Conservation (phyloP, 1,140 invertebrate genomes). For the Asbolus verrucosus region DNA sequence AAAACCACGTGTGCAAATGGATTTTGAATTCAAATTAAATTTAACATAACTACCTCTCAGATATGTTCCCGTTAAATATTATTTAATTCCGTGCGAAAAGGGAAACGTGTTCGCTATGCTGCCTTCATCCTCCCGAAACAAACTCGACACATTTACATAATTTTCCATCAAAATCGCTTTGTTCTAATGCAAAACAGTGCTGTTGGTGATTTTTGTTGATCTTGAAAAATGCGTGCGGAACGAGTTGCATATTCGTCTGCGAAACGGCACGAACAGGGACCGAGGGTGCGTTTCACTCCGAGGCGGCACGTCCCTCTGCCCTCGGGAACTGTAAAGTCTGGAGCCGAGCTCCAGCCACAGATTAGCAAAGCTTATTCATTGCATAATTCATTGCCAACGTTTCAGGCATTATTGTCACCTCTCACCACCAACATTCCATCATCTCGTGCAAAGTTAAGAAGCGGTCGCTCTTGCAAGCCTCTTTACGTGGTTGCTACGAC, state of each 20-base stretch:
- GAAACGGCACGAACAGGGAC: neutral
- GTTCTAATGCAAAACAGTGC: slow-evolving; percentile 15
- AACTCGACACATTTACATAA: slow-evolving; percentile 29
- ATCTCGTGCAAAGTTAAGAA: slow-evolving; percentile 34
- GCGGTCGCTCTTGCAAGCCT: slow-evolving; percentile 28
- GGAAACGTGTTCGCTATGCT: slow-evolving; percentile 6
- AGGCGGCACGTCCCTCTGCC: slow-evolving; percentile 42
- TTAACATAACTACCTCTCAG: neutral
- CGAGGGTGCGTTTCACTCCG: neutral
- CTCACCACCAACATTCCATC: slow-evolving; percentile 36
- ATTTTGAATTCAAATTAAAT: slow-evolving; percentile 30
- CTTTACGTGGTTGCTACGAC: slow-evolving; percentile 33
- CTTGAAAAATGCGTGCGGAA: slow-evolving; percentile 6
- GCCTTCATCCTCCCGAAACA: neutral
- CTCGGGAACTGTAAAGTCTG: slow-evolving; percentile 43
- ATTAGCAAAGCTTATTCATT: slow-evolving; percentile 43
- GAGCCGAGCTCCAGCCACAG: slow-evolving; percentile 39
- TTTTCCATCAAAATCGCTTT: slow-evolving; percentile 15
- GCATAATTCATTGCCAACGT: slow-evolving; percentile 45
- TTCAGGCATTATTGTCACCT: slow-evolving; percentile 46
- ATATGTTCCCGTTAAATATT: slow-evolving; percentile 9
- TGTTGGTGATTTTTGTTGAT: slow-evolving; percentile 30
- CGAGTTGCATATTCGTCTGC: slow-evolving; percentile 10
- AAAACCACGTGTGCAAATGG: slow-evolving; percentile 26
- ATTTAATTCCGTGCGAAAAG: slow-evolving; percentile 29